Evolutionary conservation across 1,140 invertebrate species (phyloP).

Genomic region (Liolophura sinensis): DNA sequence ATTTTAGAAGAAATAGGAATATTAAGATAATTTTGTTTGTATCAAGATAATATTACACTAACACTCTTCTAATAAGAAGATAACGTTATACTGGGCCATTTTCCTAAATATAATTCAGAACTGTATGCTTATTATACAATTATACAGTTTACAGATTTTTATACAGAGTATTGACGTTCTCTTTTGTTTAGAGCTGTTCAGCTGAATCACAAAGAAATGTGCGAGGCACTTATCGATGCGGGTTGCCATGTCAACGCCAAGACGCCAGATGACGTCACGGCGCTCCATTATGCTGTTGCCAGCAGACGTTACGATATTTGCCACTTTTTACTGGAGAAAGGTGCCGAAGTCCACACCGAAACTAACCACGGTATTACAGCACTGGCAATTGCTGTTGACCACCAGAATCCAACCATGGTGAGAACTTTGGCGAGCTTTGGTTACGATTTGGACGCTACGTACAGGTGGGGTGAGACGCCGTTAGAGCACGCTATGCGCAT

Average conservation of each 20-base stretch:
- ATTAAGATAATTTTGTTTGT: background rate
- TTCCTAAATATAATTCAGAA: background rate
- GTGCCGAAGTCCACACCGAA: slow-evolving; percentile 37
- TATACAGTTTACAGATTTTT: background rate
- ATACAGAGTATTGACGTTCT: background rate
- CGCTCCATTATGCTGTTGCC: slow-evolving; percentile 47
- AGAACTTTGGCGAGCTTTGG: slow-evolving; percentile 41
- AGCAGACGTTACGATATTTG: slow-evolving; percentile 46
- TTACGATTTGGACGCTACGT: slow-evolving; percentile 44
- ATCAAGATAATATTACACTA: background rate
- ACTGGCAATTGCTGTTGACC: slow-evolving; percentile 48
- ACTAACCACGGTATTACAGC: slow-evolving; percentile 45
- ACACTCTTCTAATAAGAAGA: background rate
- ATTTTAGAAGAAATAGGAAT: background rate
- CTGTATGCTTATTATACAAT: background rate
- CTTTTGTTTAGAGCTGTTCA: slow-evolving; percentile 43
- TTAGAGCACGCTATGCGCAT: slow-evolving; percentile 49
- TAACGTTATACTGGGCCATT: background rate
- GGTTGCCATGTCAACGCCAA: slow-evolving; percentile 46
- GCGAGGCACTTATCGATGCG: slow-evolving; percentile 43
- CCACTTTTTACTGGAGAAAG: slow-evolving; percentile 41
- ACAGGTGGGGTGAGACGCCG: slow-evolving; percentile 48
- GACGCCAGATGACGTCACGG: slow-evolving; percentile 44
- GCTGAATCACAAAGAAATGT: slow-evolving; percentile 45
- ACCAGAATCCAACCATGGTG: slow-evolving; percentile 46